Percentiles rank a stretch among this genome's conserved stretches.
Evolutionary conservation across 1,140 invertebrate species (phyloP).

Genomic region (Orius laevigatus): DNA sequence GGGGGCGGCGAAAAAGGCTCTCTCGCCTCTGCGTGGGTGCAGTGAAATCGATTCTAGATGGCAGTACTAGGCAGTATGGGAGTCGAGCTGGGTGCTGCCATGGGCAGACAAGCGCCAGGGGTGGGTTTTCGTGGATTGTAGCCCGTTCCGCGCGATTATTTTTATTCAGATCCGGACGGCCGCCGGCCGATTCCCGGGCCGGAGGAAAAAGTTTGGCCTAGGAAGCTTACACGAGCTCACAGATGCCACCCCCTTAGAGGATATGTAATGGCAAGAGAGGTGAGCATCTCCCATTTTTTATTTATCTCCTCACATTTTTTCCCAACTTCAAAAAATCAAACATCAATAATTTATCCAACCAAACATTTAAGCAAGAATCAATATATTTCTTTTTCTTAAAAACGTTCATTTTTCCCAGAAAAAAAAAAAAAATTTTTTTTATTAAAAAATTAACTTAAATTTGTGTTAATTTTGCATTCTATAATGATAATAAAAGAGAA

Average conservation of each 20-base stretch:
- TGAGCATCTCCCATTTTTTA: neutral
- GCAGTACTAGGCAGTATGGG: constrained; percentile 5
- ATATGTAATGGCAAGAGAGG: constrained; percentile 13
- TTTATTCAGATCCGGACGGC: neutral
- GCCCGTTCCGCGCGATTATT: neutral
- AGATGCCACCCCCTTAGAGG: constrained; percentile 11
- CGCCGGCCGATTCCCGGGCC: neutral
- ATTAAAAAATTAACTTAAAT: too few relatives aligned
- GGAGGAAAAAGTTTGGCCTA: constrained; percentile 4
- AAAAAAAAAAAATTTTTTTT: too few relatives aligned
- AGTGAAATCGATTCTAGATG: constrained; percentile 10
- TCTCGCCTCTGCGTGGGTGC: constrained; percentile 4
- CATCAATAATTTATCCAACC: too few relatives aligned
- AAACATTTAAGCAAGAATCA: too few relatives aligned
- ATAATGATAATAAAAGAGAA: too few relatives aligned
- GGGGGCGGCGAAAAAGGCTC: too few relatives aligned
- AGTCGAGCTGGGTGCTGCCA: constrained; percentile 6
- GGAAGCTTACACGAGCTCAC: constrained; percentile 2
- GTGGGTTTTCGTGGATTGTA: constrained; percentile 1
- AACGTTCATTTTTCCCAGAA: too few relatives aligned
- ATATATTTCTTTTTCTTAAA: too few relatives aligned
- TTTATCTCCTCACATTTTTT: too few relatives aligned
- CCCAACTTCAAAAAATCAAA: too few relatives aligned
- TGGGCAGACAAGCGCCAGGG: constrained; percentile 5
- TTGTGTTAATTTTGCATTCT: too few relatives aligned